These are phyloP conservation scores for Tokudaia muenninki DNA, from an alignment of 2,797 vertebrate species.

Conservation along the genomic window DNA sequence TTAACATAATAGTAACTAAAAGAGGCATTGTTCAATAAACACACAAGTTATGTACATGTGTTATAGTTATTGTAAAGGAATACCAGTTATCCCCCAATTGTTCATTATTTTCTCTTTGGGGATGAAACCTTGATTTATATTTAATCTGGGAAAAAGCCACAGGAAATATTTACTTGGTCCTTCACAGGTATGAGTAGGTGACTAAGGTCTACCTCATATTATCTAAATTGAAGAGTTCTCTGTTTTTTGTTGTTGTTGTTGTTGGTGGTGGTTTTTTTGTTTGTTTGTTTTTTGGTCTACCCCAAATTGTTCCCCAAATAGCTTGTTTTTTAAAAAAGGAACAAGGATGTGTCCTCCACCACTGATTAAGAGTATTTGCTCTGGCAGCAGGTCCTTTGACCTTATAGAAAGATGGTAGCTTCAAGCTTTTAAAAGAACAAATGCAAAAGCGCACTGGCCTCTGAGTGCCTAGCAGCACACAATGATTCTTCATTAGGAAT, in stretches of 20 bases:
- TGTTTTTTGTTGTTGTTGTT: not conserved
- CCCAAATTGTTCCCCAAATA: not conserved
- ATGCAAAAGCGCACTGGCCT: not conserved
- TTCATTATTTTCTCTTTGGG: not conserved
- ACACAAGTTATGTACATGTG: too few relatives aligned
- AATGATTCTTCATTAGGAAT: not conserved
- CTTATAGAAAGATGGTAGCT: not conserved
- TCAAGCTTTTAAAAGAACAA: not conserved
- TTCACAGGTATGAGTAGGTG: not conserved
- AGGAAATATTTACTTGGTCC: not conserved
- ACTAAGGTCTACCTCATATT: not conserved
- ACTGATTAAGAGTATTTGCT: not conserved
- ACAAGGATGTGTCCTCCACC: not conserved
- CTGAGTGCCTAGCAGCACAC: not conserved
- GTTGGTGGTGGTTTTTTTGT: slow-evolving; percentile 23
- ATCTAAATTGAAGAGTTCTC: not conserved
- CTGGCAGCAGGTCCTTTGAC: not conserved
- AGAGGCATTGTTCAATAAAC: not conserved
- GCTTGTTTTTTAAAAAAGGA: not conserved
- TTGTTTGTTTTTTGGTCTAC: not conserved
- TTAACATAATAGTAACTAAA: not conserved
- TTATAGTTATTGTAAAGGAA: not conserved
- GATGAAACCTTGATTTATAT: not conserved
- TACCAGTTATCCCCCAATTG: not conserved
- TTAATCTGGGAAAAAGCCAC: not conserved